Base-by-base conservation (phyloP, 2,888 invertebrate species). In the Phengaris arion region DNA sequence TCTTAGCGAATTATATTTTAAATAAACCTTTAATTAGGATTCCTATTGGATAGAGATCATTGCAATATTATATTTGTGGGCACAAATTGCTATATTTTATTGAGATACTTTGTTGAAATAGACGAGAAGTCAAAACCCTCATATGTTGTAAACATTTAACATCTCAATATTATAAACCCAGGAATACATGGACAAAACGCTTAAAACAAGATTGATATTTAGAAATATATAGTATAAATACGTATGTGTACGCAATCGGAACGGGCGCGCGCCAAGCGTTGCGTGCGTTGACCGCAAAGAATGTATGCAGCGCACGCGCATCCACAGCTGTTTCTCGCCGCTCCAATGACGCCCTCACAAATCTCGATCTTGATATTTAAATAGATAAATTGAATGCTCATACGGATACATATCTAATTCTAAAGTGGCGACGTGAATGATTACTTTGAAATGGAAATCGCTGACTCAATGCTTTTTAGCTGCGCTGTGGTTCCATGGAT, bases 251-350 rank as follows among this genome's bases (percentile, higher is more conserved):
- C 77, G 75, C 77, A 80, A 81, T 79, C 79, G 80, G 79, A 81
- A 81, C 79, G 76, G 79, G 78, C 69, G 77, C 69, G 75, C 59
- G 76, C 77, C 74, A 45, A 51, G 52, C 70, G 75, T 78, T 80
- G 83, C 88, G 90, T 85, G 84, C 90, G 87, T 89, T 90, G 89
- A 90, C 90, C 90, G 90, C 86, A 85, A 86, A 87, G 87, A 87
- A 89, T 88, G 89, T 85, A 83, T 78, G 83, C 81, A 81, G 79
- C 83, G 83, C 82, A 83, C 85, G 82, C 81, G 78, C 82, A 82
- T 81, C 81, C 75, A 78, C 85, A 85, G 85, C 85, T 87, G 88
- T 86, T 88, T 84, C 82, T 83, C 81, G 84, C 83, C 84, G 81
- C 74, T 75, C 75, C 76, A 76, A 54, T 76, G 77, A 59, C 75